Conservation (phyloP, 1,140 invertebrate species). For the Cardiocondyla obscurior region DNA sequence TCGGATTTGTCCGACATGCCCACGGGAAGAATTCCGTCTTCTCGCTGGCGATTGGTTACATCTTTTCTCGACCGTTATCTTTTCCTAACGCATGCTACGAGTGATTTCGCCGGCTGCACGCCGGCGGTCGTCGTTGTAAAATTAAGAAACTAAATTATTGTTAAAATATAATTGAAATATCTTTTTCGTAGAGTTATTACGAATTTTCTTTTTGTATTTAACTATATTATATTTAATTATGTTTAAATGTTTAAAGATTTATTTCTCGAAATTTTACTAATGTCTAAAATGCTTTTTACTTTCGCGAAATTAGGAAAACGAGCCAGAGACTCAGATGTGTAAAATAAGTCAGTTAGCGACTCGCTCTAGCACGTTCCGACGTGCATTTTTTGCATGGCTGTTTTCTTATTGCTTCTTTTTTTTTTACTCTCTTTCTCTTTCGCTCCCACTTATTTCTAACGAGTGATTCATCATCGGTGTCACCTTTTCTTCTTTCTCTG, state of each 20-base stretch:
- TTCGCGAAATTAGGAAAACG: background rate
- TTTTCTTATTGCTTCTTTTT: slow-evolving; percentile 76
- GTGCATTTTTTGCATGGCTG: slow-evolving; percentile 76
- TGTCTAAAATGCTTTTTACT: background rate
- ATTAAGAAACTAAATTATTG: background rate
- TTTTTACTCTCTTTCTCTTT: slow-evolving; percentile 59
- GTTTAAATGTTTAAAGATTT: background rate
- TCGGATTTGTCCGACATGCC: slow-evolving; percentile 59
- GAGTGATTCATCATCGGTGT: slow-evolving; percentile 82
- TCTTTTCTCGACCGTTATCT: slow-evolving; percentile 18
- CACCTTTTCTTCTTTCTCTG: slow-evolving; percentile 76
- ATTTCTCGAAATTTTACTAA: background rate
- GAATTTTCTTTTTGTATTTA: no score
- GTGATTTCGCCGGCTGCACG: background rate
- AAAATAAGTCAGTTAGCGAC: slow-evolving; percentile 83
- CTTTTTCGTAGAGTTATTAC: no score
- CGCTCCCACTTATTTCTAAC: slow-evolving; percentile 73
- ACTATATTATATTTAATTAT: background rate
- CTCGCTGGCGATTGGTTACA: slow-evolving; percentile 57
- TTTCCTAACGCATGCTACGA: background rate
- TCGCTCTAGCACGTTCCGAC: slow-evolving; percentile 82
- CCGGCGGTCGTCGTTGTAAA: background rate
- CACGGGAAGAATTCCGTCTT: slow-evolving; percentile 71
- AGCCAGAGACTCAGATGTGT: slow-evolving; percentile 59
- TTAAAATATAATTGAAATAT: no score